Conservation (phyloP, 1,140 invertebrate species). For the Drosophila navojoa region DNA sequence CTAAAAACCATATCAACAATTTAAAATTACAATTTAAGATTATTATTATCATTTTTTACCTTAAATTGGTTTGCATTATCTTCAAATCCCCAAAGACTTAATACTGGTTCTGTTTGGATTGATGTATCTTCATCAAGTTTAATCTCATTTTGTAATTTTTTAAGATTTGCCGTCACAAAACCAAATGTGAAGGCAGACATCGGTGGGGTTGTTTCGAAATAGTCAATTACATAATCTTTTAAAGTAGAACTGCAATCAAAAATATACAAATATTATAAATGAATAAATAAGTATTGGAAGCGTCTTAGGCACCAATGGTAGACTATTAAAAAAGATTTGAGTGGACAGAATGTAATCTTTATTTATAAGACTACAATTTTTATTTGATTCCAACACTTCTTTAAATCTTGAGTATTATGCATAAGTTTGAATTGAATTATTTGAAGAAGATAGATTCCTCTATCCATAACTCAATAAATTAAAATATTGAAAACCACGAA, state of each 20-base stretch:
- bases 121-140: constrained; percentile 17
- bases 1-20: constrained; percentile 15
- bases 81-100: constrained; percentile 58
- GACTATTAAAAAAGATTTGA: no score
- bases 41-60: constrained; percentile 21
- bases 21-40: no score
- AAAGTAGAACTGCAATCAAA: constrained; percentile 19
- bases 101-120: constrained; percentile 15
- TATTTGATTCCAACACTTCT: no score
- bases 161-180: constrained; percentile 91
- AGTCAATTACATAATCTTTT: constrained; percentile 86
- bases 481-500: no score
- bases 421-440: no score
- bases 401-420: no score
- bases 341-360: no score
- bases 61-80: constrained; percentile 76
- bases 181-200: constrained; percentile 95
- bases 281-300: no score
- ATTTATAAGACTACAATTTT: no score
- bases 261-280: neutral
- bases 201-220: constrained; percentile 89
- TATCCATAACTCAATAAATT: no score
- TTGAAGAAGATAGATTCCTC: no score
- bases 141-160: constrained; percentile 72
- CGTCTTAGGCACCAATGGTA: no score